Conservation (phyloP, 2,888 invertebrate species). For the Tetropium fuscum region DNA sequence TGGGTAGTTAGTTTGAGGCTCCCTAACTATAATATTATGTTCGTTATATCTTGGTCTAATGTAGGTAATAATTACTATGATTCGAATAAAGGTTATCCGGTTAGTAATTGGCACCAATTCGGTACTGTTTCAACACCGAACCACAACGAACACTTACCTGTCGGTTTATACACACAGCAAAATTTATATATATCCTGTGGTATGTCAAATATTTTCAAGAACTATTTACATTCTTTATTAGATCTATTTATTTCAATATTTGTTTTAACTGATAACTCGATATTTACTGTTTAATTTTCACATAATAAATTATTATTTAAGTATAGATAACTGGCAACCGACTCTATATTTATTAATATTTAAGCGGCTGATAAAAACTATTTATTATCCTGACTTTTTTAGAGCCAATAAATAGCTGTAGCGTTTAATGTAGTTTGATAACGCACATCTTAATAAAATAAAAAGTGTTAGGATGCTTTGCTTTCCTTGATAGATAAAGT, state of each 20-base stretch:
- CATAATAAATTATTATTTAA: constrained; percentile 18
- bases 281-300: constrained; percentile 20
- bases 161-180: too few relatives aligned
- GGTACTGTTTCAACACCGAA: too few relatives aligned
- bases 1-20: too few relatives aligned
- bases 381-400: constrained; percentile 12
- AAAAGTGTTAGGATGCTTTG: neutral
- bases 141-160: too few relatives aligned
- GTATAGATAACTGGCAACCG: constrained; percentile 1
- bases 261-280: neutral
- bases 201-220: too few relatives aligned
- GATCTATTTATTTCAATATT: constrained; percentile 10
- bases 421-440: constrained; percentile 1
- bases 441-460: neutral
- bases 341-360: neutral
- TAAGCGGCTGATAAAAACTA: constrained; percentile 14
- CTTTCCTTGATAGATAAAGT: neutral
- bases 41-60: too few relatives aligned
- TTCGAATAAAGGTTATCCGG: too few relatives aligned
- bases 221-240: constrained; percentile 5
- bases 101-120: too few relatives aligned
- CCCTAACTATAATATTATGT: too few relatives aligned
- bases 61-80: too few relatives aligned
- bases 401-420: neutral
- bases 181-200: too few relatives aligned